Conservation (phyloP, 64 coral and sea anemone genomes). For the Astreopora myriophthalma region DNA sequence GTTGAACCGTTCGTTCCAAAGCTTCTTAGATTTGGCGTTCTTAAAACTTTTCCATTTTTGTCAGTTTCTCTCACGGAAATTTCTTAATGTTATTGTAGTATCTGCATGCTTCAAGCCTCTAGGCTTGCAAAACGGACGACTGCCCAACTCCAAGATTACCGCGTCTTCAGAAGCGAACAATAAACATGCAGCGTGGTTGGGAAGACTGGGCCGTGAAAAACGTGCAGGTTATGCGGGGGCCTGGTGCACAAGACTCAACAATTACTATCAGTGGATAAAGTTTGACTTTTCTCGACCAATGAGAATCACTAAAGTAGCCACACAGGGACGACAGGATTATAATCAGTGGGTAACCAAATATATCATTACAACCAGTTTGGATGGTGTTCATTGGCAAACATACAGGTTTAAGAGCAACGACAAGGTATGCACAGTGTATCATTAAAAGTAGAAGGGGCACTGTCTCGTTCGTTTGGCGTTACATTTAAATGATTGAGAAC, state of each 20-base stretch:
- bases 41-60: not conserved
- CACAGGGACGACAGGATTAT: conserved; percentile 44
- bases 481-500: no score
- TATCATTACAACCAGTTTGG: conserved; percentile 30
- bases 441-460: no score
- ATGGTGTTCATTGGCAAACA: conserved; percentile 56
- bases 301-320: conserved; percentile 41
- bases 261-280: conserved; percentile 74
- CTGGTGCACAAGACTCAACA: conserved; percentile 57
- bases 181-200: conserved; percentile 8
- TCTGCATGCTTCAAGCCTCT: conserved; percentile 1
- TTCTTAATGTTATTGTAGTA: not conserved
- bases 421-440: conserved; percentile 12
- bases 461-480: no score
- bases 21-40: no score
- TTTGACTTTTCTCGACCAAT: conserved; percentile 58
- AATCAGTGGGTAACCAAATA: conserved; percentile 37
- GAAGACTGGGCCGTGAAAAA: not conserved
- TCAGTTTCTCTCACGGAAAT: not conserved
- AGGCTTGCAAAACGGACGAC: conserved; percentile 18
- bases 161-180: conserved; percentile 44
- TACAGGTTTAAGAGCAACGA: conserved; percentile 48
- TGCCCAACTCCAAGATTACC: conserved; percentile 42
- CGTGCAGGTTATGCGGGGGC: not conserved
- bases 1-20: no score